These are phyloP conservation scores for Oppia nitens DNA, from an alignment of 1,140 invertebrate genomes.

Conservation along the genomic window DNA sequence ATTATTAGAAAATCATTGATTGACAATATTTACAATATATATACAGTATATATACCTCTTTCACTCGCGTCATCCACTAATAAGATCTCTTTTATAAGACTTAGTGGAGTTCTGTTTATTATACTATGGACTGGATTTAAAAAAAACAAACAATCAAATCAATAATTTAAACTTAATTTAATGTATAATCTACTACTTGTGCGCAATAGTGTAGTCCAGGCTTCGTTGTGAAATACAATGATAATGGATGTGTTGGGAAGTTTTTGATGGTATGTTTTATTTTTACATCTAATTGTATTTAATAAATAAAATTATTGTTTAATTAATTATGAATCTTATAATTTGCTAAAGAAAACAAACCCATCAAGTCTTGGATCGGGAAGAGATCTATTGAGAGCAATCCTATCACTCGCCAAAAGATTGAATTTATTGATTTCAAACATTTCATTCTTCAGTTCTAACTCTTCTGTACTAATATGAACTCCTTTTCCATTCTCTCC, in stretches of 20 bases:
- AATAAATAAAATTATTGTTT: not conserved
- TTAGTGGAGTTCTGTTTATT: slow-evolving; percentile 30
- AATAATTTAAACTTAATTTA: not conserved
- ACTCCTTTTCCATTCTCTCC: slow-evolving; percentile 83
- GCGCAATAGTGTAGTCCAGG: slow-evolving; percentile 34
- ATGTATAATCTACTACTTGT: slow-evolving; percentile 20
- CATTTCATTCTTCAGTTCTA: slow-evolving; percentile 75
- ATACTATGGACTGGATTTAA: slow-evolving; percentile 28
- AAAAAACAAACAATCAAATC: not conserved
- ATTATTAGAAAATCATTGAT: not conserved
- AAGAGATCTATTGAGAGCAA: slow-evolving; percentile 84
- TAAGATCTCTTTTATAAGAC: slow-evolving; percentile 32
- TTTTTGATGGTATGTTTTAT: slow-evolving; percentile 20
- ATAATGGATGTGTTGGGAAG: slow-evolving; percentile 30
- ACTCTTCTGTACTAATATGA: slow-evolving; percentile 58
- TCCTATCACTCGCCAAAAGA: slow-evolving; percentile 89
- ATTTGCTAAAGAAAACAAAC: slow-evolving; percentile 37
- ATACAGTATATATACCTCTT: slow-evolving; percentile 15
- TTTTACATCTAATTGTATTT: slow-evolving; percentile 21
- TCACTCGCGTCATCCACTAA: slow-evolving; percentile 37
- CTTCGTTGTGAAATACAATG: slow-evolving; percentile 37
- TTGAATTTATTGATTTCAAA: slow-evolving; percentile 98
- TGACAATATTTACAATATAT: not conserved
- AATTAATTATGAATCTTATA: not conserved
- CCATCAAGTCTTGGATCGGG: slow-evolving; percentile 79